A percentile compares a stretch with the other conserved stretches of the same genome.
Conservation (phyloP, 2,797 vertebrate species). For the Lepidocolaptes lacrymiger region DNA sequence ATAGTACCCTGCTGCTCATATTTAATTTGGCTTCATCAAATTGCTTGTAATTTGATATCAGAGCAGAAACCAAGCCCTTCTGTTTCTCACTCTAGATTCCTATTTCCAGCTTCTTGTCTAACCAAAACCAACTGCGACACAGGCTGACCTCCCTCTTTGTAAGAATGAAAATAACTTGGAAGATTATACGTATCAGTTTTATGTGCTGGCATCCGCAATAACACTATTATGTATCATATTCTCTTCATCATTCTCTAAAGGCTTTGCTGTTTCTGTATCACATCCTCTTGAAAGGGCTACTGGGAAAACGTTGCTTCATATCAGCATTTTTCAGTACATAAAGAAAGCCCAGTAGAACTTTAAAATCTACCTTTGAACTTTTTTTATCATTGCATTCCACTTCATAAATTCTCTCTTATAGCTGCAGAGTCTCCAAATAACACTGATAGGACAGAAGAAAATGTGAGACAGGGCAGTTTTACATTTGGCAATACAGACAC, state of each 20-base stretch:
- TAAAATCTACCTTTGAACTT: not conserved
- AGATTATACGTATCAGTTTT: not conserved
- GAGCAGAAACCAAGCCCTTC: not conserved
- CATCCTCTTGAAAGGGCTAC: not conserved
- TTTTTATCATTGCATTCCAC: not conserved
- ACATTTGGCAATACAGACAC: not conserved
- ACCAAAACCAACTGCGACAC: not conserved
- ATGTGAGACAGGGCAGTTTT: not conserved
- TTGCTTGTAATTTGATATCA: conserved; percentile 1
- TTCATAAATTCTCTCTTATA: not conserved
- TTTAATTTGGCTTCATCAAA: not conserved
- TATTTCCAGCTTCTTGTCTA: not conserved
- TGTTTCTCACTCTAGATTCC: not conserved
- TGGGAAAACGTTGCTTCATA: not conserved
- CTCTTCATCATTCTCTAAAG: not conserved
- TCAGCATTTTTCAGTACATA: not conserved
- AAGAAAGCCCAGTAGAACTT: not conserved
- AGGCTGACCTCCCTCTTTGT: not conserved
- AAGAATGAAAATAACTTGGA: conserved; percentile 12
- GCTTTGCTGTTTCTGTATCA: not conserved
- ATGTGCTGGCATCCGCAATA: not conserved
- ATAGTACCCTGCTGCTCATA: not conserved
- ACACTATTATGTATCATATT: not conserved
- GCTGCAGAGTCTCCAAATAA: not conserved
- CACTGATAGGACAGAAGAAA: not conserved